phyloP scores from a whole-genome alignment of 2,888 invertebrate species.

The Tortrix viridana region DNA sequence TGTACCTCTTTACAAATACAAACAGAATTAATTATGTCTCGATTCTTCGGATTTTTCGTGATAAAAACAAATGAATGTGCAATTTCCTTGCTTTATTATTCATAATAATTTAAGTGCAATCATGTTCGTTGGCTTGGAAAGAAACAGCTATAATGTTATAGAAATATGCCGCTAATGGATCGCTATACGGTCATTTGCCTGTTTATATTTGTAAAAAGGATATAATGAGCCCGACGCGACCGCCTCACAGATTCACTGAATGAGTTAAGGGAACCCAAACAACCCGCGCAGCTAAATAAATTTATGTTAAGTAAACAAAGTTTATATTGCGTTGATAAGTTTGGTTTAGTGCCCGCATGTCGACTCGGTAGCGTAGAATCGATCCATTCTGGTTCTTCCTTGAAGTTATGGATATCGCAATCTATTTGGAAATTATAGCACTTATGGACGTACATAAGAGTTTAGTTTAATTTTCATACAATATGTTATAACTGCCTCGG shows the following conservation, averaged over 20 bases:
- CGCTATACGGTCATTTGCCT: neutral
- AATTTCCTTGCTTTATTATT: constrained; percentile 25
- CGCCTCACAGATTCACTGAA: constrained; percentile 35
- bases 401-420: constrained; percentile 24
- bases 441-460: constrained; percentile 36
- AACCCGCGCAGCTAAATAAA: constrained; percentile 42
- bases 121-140: too few species aligned
- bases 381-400: constrained; percentile 26
- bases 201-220: constrained; percentile 30
- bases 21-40: constrained; percentile 4
- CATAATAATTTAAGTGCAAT: constrained; percentile 1
- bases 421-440: constrained; percentile 30
- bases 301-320: constrained; percentile 42
- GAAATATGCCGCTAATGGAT: neutral
- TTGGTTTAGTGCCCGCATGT: constrained; percentile 41
- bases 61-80: constrained; percentile 22
- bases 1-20: constrained; percentile 29
- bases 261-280: constrained; percentile 38
- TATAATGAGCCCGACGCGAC: constrained; percentile 2
- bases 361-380: constrained; percentile 48
- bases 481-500: constrained; percentile 27
- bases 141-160: too few species aligned
- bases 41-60: neutral
- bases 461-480: constrained; percentile 29
- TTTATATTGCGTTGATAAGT: constrained; percentile 43